Conservation (phyloP, 2,888 invertebrate genomes). For the Tenthredo amoena region DNA sequence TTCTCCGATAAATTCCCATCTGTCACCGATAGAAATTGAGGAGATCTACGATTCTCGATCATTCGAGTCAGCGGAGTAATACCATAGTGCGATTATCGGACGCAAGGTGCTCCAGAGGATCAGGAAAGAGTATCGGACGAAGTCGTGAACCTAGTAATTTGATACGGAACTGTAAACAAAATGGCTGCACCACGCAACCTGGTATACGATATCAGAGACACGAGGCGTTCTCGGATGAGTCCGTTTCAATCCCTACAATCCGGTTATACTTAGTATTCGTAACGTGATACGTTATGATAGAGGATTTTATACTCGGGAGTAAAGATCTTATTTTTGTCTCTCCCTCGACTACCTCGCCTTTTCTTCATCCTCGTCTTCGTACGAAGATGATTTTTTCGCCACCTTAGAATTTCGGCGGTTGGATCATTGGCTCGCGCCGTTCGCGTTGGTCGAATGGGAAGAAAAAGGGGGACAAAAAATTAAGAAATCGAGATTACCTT, state of each 20-base stretch:
- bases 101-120: not conserved
- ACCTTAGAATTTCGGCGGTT: not conserved
- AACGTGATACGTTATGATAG: not conserved
- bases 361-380: not conserved
- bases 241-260: not conserved
- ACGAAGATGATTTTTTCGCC: not conserved
- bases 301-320: not conserved
- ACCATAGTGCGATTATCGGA: not conserved
- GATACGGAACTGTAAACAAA: constrained; percentile 15
- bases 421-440: not conserved
- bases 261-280: constrained; percentile 19
- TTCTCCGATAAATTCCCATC: constrained; percentile 55
- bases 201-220: constrained; percentile 25
- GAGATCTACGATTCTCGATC: too few species aligned
- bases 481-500: not conserved
- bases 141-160: constrained; percentile 28
- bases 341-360: not conserved
- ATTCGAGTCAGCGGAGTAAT: not conserved
- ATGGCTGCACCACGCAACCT: not conserved
- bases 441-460: not conserved
- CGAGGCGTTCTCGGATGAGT: not conserved
- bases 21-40: not conserved
- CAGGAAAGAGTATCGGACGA: not conserved
- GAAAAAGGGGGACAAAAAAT: not conserved
- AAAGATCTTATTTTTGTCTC: not conserved